Base-by-base conservation (phyloP, 2,888 invertebrate genomes). In the Drosophila cracens region DNA sequence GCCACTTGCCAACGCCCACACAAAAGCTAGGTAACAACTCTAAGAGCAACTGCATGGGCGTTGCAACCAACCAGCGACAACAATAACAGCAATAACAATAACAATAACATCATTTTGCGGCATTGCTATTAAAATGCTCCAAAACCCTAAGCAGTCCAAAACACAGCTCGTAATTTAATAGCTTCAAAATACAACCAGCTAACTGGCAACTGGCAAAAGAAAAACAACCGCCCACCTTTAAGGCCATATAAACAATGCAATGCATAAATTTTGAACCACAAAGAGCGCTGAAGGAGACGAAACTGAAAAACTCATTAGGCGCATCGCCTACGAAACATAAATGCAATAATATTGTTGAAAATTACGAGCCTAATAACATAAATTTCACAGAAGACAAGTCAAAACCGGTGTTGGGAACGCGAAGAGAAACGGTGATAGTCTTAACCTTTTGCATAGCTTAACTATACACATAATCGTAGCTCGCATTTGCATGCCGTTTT, bases 301-400 rank as follows among this genome's bases (percentile, higher is more conserved):
- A 76, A 71, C 70, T 67, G 72, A 76, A 88, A 87, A 88, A 88
- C 87, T 87, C 87, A 87, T 87, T 87, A 87, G 82, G 81, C 79
- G 71, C 87, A 82, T 81, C 89, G 87, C 87, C 87, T 88, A 88
- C 86, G 82, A 82, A 70, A 74, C 81, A 78, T 77, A 74, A 83
- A 82, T 82, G 88, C 86, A 85, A 85, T 82, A 85, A 85, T 85
- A 85, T 85, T 74, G 83, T 74, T 54, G 61, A 73, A 73, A 85
- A 85, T 85, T 85, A 87, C 87, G 85, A 85, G 75, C 70, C 87
- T 79, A 85, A 85, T 85, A 85, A 85, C 85, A 85, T 85, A 87
- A 85, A 85, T 85, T 85, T 65, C 56, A 65, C 68, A 67, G 70
- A 53, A 69, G 70, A 56, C 70, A 51, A 56, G 56, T 52, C 46